Evolutionary conservation across 2,888 invertebrate genomes (phyloP).

Genomic region (Microctonus aethiopoides): DNA sequence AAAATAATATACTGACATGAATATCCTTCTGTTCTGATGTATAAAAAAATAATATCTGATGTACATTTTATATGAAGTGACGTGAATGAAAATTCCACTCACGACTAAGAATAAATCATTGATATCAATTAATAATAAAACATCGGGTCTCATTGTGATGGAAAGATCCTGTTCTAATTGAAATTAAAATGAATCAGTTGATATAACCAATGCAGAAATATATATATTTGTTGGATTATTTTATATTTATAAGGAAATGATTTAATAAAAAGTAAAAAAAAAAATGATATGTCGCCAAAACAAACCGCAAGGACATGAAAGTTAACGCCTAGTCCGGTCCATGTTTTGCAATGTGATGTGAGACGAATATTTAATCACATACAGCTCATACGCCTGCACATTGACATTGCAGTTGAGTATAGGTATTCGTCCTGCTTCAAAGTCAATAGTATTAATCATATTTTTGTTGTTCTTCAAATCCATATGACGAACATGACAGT

Average conservation of each 20-base stretch:
- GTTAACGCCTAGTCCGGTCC: constrained; percentile 8
- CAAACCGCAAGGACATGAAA: constrained; percentile 26
- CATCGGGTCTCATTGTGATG: neutral
- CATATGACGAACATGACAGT: neutral
- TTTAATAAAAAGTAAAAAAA: neutral
- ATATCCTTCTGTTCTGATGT: neutral
- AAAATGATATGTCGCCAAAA: neutral
- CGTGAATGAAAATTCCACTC: constrained; percentile 3
- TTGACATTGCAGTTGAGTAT: neutral
- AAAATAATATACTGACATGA: neutral
- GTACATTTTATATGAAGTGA: neutral
- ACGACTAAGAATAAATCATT: neutral
- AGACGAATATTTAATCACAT: constrained; percentile 23
- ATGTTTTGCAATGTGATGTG: constrained; percentile 13
- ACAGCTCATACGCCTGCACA: neutral
- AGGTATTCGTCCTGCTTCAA: neutral
- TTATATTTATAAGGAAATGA: neutral
- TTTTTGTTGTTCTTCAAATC: neutral
- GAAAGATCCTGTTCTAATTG: neutral
- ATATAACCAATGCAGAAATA: neutral
- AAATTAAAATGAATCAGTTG: neutral
- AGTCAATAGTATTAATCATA: neutral
- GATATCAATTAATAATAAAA: constrained; percentile 16
- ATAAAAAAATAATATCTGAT: neutral
- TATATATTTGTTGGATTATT: neutral